Evolutionary conservation across 2,113 vertebrate genomes (phyloP).

Genomic region (Myiozetetes cayanensis): DNA sequence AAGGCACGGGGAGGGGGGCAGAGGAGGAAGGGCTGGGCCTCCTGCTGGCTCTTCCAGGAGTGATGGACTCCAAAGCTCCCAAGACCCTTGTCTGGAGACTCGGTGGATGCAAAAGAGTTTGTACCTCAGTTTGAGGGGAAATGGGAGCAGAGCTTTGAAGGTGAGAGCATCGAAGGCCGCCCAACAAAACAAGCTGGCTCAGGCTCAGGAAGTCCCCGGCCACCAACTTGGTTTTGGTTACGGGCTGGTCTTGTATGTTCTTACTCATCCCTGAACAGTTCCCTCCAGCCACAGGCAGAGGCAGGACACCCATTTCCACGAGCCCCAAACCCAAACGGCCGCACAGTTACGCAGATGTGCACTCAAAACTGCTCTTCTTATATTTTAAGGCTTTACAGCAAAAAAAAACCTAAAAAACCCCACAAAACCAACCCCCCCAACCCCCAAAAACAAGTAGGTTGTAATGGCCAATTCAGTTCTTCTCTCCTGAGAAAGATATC

Average conservation of each 20-base stretch:
- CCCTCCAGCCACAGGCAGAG: neutral
- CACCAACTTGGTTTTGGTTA: neutral
- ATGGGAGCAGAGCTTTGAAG: neutral
- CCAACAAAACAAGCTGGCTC: neutral
- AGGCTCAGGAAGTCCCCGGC: neutral
- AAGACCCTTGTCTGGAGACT: neutral
- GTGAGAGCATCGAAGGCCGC: rapidly evolving
- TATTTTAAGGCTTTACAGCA: neutral
- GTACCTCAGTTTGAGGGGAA: neutral
- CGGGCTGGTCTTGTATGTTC: rapidly evolving
- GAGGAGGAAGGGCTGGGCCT: neutral
- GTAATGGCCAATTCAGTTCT: neutral
- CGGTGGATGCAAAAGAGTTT: neutral
- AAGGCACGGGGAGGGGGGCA: neutral
- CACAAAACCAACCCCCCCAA: neutral
- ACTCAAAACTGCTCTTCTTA: neutral
- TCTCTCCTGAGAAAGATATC: too few relatives aligned
- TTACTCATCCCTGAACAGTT: neutral
- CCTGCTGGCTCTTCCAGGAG: neutral
- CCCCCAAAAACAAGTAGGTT: neutral
- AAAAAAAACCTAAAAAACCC: neutral
- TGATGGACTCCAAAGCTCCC: rapidly evolving
- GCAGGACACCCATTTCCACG: neutral
- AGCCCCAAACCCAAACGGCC: neutral
- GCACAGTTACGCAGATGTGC: neutral